Evolutionary conservation across 2,888 invertebrate genomes (phyloP), one percentile per base, ranked within the genome.

Genomic region (Amiota communis): DNA sequence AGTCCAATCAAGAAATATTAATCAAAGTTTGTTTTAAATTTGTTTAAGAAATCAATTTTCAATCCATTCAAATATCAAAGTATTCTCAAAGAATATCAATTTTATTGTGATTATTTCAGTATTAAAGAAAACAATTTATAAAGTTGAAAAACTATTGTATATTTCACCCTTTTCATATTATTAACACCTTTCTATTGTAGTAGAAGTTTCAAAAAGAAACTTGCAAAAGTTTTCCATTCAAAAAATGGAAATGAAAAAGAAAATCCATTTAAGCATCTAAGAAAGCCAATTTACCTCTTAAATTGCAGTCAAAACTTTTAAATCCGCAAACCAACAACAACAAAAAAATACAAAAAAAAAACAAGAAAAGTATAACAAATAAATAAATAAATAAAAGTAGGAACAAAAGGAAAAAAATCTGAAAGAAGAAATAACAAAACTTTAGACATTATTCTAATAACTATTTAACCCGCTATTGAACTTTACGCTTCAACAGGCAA

Each of bases 391-490:
- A 65, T 36, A 36, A 36, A 36, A 36, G 36, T 4, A 36, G 36
- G 36, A 36, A 36, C 36, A 36, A 36, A 36, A 6, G 36, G n/a
- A n/a, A 65, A 17, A 51, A 72, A 53, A 12, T n/a, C 12, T 53
- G 53, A 53, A 12, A 53, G 48, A 56, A 68, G 74, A 81, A n/a
- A n/a, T 53, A 53, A 8, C n/a, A n/a, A 53, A 84, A 85, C 75
- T 84, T 76, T 76, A 57, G 77, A 82, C 82, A 84, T 72, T 76
- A 79, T 79, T 83, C 85, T 83, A 84, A 83, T 85, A 86, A 85
- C 83, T 86, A 85, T 83, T 85, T 83, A 83, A 83, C 83, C 83
- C 86, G 86, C 83, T 84, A 83, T 83, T 83, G 83, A 83, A 83
- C 83, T 85, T 83, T 84, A 83, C 86, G 83, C 83, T 86, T 83